Percentiles rank a stretch among this genome's conserved stretches.
These are phyloP conservation scores for Metopia argyrocephala DNA, from an alignment of 2,888 invertebrate species.

Conservation along the genomic window DNA sequence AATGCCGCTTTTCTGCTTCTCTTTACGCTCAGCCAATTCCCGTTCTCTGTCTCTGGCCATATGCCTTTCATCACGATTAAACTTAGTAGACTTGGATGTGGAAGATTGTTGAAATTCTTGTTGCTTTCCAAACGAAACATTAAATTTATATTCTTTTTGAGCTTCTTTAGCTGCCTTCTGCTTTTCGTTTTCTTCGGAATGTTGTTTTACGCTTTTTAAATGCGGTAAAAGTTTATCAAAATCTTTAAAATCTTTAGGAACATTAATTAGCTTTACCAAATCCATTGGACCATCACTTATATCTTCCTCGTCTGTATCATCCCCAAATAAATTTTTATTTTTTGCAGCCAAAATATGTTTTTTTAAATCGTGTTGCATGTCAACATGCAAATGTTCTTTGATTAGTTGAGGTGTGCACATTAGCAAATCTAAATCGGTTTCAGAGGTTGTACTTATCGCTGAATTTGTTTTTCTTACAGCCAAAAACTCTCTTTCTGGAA, in stretches of 20 bases:
- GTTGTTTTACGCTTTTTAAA: constrained; percentile 33
- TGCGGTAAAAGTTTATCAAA: constrained; percentile 65
- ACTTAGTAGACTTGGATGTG: neutral
- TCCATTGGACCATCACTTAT: constrained; percentile 41
- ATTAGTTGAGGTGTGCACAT: constrained; percentile 66
- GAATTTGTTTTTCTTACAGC: constrained; percentile 19
- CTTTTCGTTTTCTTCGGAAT: neutral
- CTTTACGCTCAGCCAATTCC: neutral
- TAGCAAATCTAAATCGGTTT: constrained; percentile 58
- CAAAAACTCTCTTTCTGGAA: constrained; percentile 26
- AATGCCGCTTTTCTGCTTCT: neutral
- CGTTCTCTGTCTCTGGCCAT: constrained; percentile 46
- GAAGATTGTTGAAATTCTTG: constrained; percentile 6
- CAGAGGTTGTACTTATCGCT: constrained; percentile 25
- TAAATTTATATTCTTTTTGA: constrained; percentile 50
- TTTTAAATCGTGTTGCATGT: constrained; percentile 19
- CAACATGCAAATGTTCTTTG: constrained; percentile 52
- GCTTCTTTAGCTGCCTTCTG: constrained; percentile 30
- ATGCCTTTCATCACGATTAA: constrained; percentile 58
- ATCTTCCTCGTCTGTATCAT: constrained; percentile 57
- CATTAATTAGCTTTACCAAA: constrained; percentile 56
- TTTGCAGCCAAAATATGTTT: constrained; percentile 40
- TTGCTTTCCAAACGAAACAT: constrained; percentile 41
- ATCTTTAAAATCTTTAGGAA: constrained; percentile 60
- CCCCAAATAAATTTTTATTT: constrained; percentile 57